Base-by-base conservation (phyloP, 2,113 vertebrate species). In the Parotia lawesii region DNA sequence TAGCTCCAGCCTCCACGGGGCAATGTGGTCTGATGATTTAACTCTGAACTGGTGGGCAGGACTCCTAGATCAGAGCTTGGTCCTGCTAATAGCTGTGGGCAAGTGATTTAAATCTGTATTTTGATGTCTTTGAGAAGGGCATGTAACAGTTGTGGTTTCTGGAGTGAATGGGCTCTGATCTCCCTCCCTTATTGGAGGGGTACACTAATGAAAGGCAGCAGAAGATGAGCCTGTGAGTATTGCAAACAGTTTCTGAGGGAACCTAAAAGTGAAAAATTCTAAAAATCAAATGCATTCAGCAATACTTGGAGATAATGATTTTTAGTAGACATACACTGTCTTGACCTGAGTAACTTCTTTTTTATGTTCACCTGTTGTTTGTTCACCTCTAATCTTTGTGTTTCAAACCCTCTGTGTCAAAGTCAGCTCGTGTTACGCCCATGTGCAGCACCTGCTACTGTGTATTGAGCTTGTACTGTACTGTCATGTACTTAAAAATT, bases 381-480 rank as follows among this genome's bases (percentile, higher is more conserved):
- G n/a, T 79, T 27, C 35, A 37, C 31, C 66, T 94, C 77, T 64
- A 40, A 21, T 45, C 50, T 54, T 50, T 73, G 14, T 42, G n/a
- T 76, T 94, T 84, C 44, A 62, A 47, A 45, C 17, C 12, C 45
- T 42, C 18, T 23, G 47, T 11, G 20, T 83, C 61, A 81, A 80
- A 54, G 73, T 38, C 4, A 2, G 44, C 58, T 76, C 2, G 4
- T 35, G 15, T 40, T 79, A 60, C 0, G 0, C 21, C 38, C 31
- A 13, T 6, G 29, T 83, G 62, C 47, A 21, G 24, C 65, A 65
- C 38, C 50, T 73, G 22, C 45, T 82, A 7, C 54, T 54, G 58
- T 35, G 90, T 69, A 70, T 19, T 65, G 71, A 69, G 87, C 29
- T 73, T 25, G 6, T 35, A 40, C 80, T 33, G 16, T 29, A 24